Evolutionary conservation across 2,113 vertebrate species (phyloP).

Genomic region (Ictidomys tridecemlineatus): DNA sequence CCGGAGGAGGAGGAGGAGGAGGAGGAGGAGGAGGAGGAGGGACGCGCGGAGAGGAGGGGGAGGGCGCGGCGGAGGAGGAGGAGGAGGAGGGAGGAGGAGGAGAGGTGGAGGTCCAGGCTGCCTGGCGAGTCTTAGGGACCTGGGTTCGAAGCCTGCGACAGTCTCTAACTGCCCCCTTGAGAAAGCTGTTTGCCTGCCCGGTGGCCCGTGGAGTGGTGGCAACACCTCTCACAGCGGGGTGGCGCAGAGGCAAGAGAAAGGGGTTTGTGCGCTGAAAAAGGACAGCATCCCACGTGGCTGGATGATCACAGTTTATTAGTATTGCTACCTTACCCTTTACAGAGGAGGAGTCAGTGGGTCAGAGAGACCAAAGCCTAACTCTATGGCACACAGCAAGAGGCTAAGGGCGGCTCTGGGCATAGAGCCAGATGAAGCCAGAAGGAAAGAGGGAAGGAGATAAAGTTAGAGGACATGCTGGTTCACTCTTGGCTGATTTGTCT

Average conservation of each 20-base stretch:
- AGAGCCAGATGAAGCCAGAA: background rate
- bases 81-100: background rate
- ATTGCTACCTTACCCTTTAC: background rate
- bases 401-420: background rate
- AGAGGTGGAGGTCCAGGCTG: background rate
- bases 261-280: background rate
- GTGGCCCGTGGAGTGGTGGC: background rate
- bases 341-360: background rate
- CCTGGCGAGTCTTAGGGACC: background rate
- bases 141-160: background rate
- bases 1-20: background rate
- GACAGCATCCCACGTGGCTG: background rate
- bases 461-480: background rate
- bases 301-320: background rate
- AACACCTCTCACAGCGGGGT: background rate
- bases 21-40: background rate
- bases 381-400: background rate
- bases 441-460: background rate
- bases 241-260: background rate
- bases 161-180: too few species aligned
- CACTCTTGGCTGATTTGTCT: background rate
- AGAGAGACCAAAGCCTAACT: background rate
- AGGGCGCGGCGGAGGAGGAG: background rate
- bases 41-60: background rate
- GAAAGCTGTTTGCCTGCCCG: background rate